Base-by-base conservation (phyloP, 2,888 invertebrate species). In the Actias luna region DNA sequence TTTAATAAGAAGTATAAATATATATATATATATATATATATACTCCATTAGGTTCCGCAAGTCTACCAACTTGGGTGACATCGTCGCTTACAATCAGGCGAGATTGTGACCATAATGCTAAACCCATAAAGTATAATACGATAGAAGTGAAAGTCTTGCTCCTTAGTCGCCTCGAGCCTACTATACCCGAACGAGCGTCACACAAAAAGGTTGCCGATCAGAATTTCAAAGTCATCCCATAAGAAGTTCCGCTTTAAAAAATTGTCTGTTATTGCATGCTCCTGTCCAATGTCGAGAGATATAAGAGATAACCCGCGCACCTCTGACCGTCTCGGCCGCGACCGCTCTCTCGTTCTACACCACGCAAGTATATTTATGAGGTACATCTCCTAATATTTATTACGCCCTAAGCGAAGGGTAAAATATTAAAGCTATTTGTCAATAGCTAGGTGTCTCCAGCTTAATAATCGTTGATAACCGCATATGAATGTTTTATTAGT, bases 261-360 rank as follows among this genome's bases (percentile, higher is more conserved):
- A 12, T 50, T 25, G 14, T 10, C 46, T 12, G 25, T 4, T 77
- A 39, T 64, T 27, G 64, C 63, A 77, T 76, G 46, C 60, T 7
- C 5, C 61, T 64, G 29, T 75, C 68, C 70, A 60, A 60, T 29
- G n/a, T 55, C 55, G 25, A 74, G 25, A 74, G 74, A 75, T 76
- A 77, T 71, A 73, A 66, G 66, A 64, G 86, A 87, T 87, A 86
- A 82, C 85, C 83, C 71, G 58, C 73, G 72, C 62, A 62, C 73
- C 78, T 71, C 58, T 69, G 73, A 72, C 78, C 77, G 67, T 63
- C 67, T 16, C 55, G 55, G 70, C 71, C 68, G 42, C 8, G 67
- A 69, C 67, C 68, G 67, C 70, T 66, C 69, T 66, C 69, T 25
- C 12, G 36, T 25, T 66, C 68, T 65, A 59, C 63, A 66, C 71